Base-by-base conservation (phyloP, 53 echinoderm and acorn worm genomes). In the Arbacia lixula region DNA sequence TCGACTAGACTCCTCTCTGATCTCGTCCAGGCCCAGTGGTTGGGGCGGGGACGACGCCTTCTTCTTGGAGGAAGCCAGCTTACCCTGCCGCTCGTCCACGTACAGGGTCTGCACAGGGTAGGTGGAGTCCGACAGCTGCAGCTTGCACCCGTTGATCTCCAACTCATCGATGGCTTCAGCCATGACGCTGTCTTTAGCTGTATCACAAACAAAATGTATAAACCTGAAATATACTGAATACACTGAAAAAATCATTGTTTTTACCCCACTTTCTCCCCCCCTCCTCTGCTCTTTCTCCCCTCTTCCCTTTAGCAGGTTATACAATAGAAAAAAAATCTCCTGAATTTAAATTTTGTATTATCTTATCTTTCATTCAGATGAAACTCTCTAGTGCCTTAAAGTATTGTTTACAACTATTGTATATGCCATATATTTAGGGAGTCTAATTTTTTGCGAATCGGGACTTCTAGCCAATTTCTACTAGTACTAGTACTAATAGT, bases 41-140 rank as follows among this genome's bases (percentile, higher is more conserved):
- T 27, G 63, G n/a, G n/a, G n/a, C n/a, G n/a, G n/a, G n/a, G 22
- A 49, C 5, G 20, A 40, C 82, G 3, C 82, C 24, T 29, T 58
- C 78, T 57, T 38, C 78, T 77, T 77, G 32, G 82, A 37, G 2
- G 82, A 81, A 5, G 64, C 27, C 21, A 81, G 49, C 50, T 81
- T 81, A 9, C 82, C 82, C 4, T 29, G 24, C 1, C 30, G 41
- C 42, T 63, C 82, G 11, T 81, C 82, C n/a, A 81, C 82, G 21
- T 63, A 81, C 62, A 81, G 82, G 0, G 82, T 81, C n/a, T 61
- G 64, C 17, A 81, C 50, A 0, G 82, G 82, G 38, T 46, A 81
- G 32, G 33, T 81, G 20, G 82, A 63, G 64, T 81, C 82, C 1
- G 82, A 81, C 8, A 81, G 62, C 64, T 64, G 64, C 27, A 26